A percentile compares a stretch with the other conserved stretches of the same genome.
Evolutionary conservation across 2,113 vertebrate genomes (phyloP).

Genomic region (Actinemys pallida): DNA sequence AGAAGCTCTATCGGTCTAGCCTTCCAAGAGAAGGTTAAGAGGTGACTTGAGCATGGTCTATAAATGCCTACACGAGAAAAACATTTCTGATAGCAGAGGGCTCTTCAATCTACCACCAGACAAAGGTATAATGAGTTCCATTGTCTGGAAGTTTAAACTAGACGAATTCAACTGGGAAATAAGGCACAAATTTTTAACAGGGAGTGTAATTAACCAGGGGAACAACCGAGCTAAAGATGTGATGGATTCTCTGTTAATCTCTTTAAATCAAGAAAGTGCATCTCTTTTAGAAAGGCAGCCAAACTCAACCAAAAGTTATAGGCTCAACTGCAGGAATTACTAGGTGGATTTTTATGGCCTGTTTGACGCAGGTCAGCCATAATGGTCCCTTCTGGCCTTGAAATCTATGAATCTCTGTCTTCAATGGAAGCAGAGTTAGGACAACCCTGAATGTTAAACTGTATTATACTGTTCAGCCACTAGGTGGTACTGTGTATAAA

Average conservation of each 20-base stretch:
- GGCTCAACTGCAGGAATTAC: background rate
- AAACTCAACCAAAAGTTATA: too few relatives aligned
- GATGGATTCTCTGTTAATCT: accelerated
- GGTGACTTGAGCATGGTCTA: accelerated
- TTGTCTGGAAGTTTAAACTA: background rate
- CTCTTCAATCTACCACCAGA: background rate
- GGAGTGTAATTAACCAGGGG: accelerated
- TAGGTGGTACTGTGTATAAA: background rate
- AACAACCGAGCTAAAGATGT: accelerated
- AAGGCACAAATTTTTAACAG: background rate
- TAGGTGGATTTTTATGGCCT: accelerated
- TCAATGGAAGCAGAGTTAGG: background rate
- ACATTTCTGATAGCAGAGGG: background rate
- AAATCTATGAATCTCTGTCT: background rate
- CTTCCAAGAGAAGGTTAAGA: constrained; percentile 21
- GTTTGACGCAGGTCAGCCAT: accelerated
- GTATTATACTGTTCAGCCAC: background rate
- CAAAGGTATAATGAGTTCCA: background rate
- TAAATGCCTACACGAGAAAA: background rate
- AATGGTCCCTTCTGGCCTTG: background rate
- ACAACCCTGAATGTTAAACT: background rate
- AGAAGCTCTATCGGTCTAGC: constrained; percentile 5
- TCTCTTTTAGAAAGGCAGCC: too few relatives aligned
- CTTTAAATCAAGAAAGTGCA: too few relatives aligned
- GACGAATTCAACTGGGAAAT: background rate